Percentiles rank a stretch among this genome's conserved stretches.
phyloP scores from a whole-genome alignment of 37 sponge, comb jelly and placozoan species.

The Hexactinellida sp. region DNA sequence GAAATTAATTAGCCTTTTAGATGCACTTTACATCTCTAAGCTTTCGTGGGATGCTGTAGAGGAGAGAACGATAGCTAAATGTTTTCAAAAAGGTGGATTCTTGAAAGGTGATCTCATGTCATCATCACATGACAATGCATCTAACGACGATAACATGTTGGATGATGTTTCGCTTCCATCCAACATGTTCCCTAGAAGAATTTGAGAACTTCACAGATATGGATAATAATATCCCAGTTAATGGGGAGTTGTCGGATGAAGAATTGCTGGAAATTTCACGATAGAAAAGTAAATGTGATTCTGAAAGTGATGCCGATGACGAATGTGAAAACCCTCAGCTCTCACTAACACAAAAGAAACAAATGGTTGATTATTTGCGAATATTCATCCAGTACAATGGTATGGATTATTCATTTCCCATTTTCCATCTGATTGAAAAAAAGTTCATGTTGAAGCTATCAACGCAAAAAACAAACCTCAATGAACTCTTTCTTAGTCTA shows the following conservation, averaged over 20 bases:
- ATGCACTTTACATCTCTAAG: not conserved
- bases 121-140: not conserved
- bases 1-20: not conserved
- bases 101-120: not conserved
- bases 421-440: not conserved
- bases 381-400: not conserved
- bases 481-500: not conserved
- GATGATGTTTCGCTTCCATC: constrained; percentile 10
- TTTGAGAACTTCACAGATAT: not conserved
- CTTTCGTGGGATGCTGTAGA: not conserved
- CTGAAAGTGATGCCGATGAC: not conserved
- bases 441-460: not conserved
- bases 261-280: not conserved
- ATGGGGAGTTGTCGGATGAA: not conserved
- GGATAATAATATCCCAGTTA: not conserved
- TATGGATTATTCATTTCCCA: not conserved
- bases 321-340: not conserved
- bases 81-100: not conserved
- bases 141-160: not conserved
- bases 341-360: not conserved
- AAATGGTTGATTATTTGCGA: constrained; percentile 7
- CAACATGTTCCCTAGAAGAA: constrained; percentile 12
- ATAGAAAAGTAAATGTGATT: not conserved
- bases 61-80: not conserved
- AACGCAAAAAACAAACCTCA: not conserved